Evolutionary conservation across 2,113 vertebrate species (phyloP), one percentile per base, ranked within the genome.

Genomic region (Orientallactaga bullata): DNA sequence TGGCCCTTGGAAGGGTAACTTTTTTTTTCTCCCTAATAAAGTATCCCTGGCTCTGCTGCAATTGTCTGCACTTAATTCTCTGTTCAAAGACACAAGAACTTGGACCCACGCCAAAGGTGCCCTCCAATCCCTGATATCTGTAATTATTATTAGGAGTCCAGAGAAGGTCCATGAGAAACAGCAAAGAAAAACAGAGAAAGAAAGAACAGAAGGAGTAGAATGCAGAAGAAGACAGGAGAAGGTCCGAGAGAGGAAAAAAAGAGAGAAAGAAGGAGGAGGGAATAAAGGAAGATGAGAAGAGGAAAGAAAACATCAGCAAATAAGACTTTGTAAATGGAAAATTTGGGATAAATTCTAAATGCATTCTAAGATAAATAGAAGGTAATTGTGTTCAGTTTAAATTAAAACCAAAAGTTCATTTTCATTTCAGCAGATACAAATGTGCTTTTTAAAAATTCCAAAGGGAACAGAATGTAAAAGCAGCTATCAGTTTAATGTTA

Each of bases 331-430:
- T 17, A 83, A 61, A 66, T 30, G 28, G 63, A 89, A 95, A 89
- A 51, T 24, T 35, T 30, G 83, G 13, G 55, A 24, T 76, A 39
- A 69, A 37, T 72, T 87, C 72, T 60, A 4, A 95, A 28, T 82
- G 77, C 78, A 79, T 79, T 69, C 21, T 69, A 85, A 88, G 32
- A 95, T 81, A 91, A 89, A 87, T 9, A 89, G 39, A 42, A 77
- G 28, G 80, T 61, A 9, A 85, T 90, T 88, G 91, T 72, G 91
- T 72, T 61, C 7, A 11, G 51, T 63, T 74, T 72, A 81, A 94
- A 93, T 69, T 93, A 90, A 93, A 91, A 65, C 28, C 58, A 30
- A 93, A 89, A 88, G 11, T 69, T 88, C 15, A 93, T 74, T n/a
- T n/a, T n/a, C n/a, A n/a, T 80, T 85, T 23, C 90, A 58, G n/a